phyloP scores from a whole-genome alignment of 1,140 invertebrate species.

The Heliconius nattereri region DNA sequence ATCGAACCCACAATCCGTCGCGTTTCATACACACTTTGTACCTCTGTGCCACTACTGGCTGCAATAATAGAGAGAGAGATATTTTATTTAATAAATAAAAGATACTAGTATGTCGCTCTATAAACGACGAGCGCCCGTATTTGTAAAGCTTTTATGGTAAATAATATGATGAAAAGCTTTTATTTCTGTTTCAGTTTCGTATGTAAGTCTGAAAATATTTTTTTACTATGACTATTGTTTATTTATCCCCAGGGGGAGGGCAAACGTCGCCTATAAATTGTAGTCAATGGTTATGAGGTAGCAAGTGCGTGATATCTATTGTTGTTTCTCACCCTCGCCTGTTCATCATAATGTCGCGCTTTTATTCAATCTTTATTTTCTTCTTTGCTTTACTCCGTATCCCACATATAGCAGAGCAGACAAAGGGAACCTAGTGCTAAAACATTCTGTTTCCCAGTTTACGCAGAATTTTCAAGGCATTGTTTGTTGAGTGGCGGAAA shows the following conservation, averaged over 20 bases:
- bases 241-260: constrained; percentile 43
- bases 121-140: constrained; percentile 4
- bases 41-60: too few species aligned
- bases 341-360: constrained; percentile 53
- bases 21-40: too few species aligned
- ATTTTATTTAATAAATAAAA: not conserved
- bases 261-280: constrained; percentile 61
- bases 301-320: constrained; percentile 64
- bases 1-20: too few species aligned
- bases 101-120: not conserved
- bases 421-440: too few species aligned
- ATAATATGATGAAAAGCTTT: constrained; percentile 12
- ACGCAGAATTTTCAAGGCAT: too few species aligned
- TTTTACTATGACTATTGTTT: constrained; percentile 24
- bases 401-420: too few species aligned
- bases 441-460: too few species aligned
- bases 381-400: too few species aligned
- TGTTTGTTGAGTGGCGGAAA: too few species aligned
- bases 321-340: constrained; percentile 40
- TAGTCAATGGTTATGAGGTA: constrained; percentile 66
- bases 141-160: constrained; percentile 14
- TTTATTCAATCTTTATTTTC: constrained; percentile 40
- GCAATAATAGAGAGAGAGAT: not conserved
- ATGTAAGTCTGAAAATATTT: constrained; percentile 13
- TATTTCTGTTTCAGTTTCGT: constrained; percentile 4